Base-by-base conservation (phyloP, 1,140 invertebrate species). In the Heliconius melpomene region DNA sequence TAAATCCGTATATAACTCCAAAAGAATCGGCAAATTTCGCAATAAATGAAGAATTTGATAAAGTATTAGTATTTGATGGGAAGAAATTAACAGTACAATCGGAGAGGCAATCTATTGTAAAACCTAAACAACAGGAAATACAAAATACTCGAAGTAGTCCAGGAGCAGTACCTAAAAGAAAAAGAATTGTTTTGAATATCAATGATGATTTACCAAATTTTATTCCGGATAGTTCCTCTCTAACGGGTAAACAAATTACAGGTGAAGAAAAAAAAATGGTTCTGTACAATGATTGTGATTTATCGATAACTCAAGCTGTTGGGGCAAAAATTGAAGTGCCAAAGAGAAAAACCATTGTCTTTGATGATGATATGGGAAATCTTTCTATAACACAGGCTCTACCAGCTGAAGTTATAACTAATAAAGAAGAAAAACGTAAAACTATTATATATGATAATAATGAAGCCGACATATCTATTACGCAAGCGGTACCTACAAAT, bases 21-120 rank as follows among this genome's bases (percentile, higher is more conserved):
- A 79, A 82, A 26, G 89, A 91, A 75, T 78, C 88, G 0, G 77
- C 79, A 20, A 91, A 91, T 75, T 94, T 93, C 75, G 87, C 87
- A 18, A 76, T 91, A 6, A 92, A 90, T 76, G 87, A 90, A 72
- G 82, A 82, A 8, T 77, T 85, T 13, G 83, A 92, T 84, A 80
- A 93, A 86, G 86, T 94, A 20, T 81, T 94, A 72, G 90, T 93
- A 1, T 94, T 92, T 84, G 91, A 94, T 86, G 92, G 92, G 0
- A 92, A 90, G 75, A 88, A 86, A 72, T 78, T 93, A n/a, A 90
- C 84, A 40, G 73, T 92, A 20, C 86, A 91, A 76, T 85, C 86
- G 3, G 89, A 91, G 38, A 85, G 81, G 73, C 82, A 84, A 32
- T 66, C 75, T 13, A 32, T 82, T 26, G 60, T 16, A 52, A 32